Evolutionary conservation across 2,888 invertebrate species (phyloP), one percentile per base, ranked within the genome.

Genomic region (Norana najaformis): DNA sequence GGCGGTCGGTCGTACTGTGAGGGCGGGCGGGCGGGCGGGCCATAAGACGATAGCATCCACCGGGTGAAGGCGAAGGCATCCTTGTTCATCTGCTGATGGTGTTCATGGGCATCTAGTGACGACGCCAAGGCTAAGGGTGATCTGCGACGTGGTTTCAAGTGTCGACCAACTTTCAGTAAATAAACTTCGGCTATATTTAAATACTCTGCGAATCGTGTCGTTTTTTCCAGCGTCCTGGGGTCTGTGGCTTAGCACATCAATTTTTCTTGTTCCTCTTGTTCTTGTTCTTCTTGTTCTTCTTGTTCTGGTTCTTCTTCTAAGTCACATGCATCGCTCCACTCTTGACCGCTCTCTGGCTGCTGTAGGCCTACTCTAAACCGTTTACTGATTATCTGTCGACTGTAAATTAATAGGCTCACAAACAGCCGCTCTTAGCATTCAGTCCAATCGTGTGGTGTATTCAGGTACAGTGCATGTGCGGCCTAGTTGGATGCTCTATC

Each of bases 151-250:
- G 69, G 69, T n/a, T 69, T 8, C n/a, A 69, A 69, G 69, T 69
- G 69, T 69, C 69, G 69, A 69, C 69, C n/a, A n/a, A 69, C n/a
- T 69, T 69, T n/a, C 69, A n/a, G n/a, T n/a, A 69, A 69, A 69
- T 69, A 69, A 69, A 69, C 69, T 69, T 69, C 11, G 30, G 69
- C 6, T n/a, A n/a, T n/a, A n/a, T 5, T 8, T n/a, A 11, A 6
- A n/a, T 47, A 18, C 20, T 16, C 30, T 69, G 30, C 69, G 69
- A n/a, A 30, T 69, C 30, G n/a, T 13, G 69, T 69, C 69, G n/a
- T 30, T 47, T n/a, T n/a, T 69, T 69, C 69, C 69, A 30, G 69
- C n/a, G 30, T 69, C 69, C 69, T 69, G 30, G 13, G 69, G 69
- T 69, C 69, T n/a, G 11, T 69, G 69, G 30, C 30, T n/a, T n/a